Percentiles rank a stretch among this genome's conserved stretches.
Evolutionary conservation across 1,140 invertebrate genomes (phyloP).

Genomic region (Carposina sasakii): DNA sequence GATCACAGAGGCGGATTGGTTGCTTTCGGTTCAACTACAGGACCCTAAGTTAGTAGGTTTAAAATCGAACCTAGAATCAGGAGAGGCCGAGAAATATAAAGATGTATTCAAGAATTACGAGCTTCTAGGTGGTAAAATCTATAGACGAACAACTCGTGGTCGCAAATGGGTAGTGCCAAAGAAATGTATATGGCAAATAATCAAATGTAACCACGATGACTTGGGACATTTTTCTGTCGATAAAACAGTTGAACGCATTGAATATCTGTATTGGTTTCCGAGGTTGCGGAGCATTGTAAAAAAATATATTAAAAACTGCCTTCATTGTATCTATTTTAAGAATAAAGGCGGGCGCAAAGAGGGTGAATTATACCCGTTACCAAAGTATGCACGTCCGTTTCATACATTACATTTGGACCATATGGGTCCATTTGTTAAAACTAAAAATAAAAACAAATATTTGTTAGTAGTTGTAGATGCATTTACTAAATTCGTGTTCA

Average conservation of each 20-base stretch:
- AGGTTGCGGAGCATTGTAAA: too few relatives aligned
- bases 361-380: conserved; percentile 12
- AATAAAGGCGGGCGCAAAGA: too few relatives aligned
- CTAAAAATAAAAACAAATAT: conserved; percentile 32
- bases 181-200: background rate
- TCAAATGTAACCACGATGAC: background rate
- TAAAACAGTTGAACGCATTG: background rate
- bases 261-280: too few relatives aligned
- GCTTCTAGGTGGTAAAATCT: background rate
- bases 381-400: conserved; percentile 13
- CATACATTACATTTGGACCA: too few relatives aligned
- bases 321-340: too few relatives aligned
- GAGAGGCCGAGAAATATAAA: background rate
- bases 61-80: background rate
- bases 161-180: background rate
- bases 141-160: background rate
- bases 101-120: background rate
- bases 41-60: background rate
- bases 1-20: background rate
- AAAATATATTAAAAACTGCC: too few relatives aligned
- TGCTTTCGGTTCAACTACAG: background rate
- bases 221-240: background rate
- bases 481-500: too few relatives aligned
- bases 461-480: conserved; percentile 26
- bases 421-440: conserved; percentile 20